Evolutionary conservation across 2,113 vertebrate species (phyloP).

Genomic region (Nesogale talazaci): DNA sequence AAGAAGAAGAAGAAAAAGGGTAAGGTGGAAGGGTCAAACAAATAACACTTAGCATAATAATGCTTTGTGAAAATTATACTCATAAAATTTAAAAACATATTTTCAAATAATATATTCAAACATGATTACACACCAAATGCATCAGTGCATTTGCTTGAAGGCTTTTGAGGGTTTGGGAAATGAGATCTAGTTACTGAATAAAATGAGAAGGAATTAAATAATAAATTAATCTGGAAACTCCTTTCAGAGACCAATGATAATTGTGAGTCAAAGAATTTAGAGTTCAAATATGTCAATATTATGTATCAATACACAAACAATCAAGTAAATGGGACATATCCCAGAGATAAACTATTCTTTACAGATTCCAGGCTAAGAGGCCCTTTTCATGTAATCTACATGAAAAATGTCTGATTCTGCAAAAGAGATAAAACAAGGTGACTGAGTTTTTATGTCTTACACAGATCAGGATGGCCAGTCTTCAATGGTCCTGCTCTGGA

Average conservation of each 20-base stretch:
- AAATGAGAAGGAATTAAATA: neutral
- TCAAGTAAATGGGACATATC: neutral
- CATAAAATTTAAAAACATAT: neutral
- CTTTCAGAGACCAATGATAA: neutral
- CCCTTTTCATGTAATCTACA: neutral
- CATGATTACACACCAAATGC: neutral
- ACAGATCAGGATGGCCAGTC: rapidly evolving
- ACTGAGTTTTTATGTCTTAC: neutral
- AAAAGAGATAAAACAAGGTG: neutral
- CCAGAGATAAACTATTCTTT: neutral
- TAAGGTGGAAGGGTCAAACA: no score
- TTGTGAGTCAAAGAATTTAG: neutral
- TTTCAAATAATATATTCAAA: neutral
- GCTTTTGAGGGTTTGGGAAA: neutral
- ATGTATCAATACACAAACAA: neutral
- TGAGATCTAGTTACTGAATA: neutral
- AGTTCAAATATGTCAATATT: neutral
- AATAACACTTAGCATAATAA: neutral
- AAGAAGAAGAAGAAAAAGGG: no score
- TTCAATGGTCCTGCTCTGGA: neutral
- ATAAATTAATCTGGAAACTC: neutral
- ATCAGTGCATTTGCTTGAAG: neutral
- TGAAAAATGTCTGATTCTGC: neutral
- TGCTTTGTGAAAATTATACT: neutral
- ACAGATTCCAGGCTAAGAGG: neutral